Evolutionary conservation across 2,113 vertebrate species (phyloP), one percentile per base, ranked within the genome.

Genomic region (Hemibagrus wyckioides): DNA sequence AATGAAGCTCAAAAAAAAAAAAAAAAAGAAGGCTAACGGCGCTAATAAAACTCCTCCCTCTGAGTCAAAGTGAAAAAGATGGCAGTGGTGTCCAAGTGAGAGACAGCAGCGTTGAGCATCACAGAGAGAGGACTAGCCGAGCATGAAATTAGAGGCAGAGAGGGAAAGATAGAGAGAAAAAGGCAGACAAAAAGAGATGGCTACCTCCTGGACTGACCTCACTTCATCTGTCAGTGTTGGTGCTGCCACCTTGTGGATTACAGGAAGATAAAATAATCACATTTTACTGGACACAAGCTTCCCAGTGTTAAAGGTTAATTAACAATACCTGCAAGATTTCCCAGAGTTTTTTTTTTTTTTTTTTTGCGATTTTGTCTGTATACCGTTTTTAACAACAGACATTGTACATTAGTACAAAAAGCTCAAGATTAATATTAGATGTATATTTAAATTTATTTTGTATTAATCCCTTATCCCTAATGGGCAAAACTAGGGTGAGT

Each of bases 131-230:
- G 67, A 82, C 30, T 91, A 92, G 84, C 69, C 30, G 44, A 94
- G 94, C 93, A 91, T 94, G 94, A 95, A 95, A 95, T 94, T 93
- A 94, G 93, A 93, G 90, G 86, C 89, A 83, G 33, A 59, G 39
- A 88, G 83, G 77, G 36, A 86, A 86, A 85, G 63, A 65, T n/a
- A 52, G 44, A 57, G 54, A 65, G 85, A 75, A 65, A 73, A 81
- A 80, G 65, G 57, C 39, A 63, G 48, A 54, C 56, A 63, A 30
- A 83, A n/a, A 87, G 56, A 80, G 23, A 84, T 17, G 84, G 54
- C 67, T 63, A 73, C 10, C 9, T 44, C 19, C 36, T 48, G 36
- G 65, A 82, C 79, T 86, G 61, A 56, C 77, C 61, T 63, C n/a
- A 36, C 44, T 19, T 82, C 36, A 71, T 44, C 63, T 15, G 36